Base-by-base conservation (phyloP, 1,140 invertebrate genomes). In the Magallana ariakensis region DNA sequence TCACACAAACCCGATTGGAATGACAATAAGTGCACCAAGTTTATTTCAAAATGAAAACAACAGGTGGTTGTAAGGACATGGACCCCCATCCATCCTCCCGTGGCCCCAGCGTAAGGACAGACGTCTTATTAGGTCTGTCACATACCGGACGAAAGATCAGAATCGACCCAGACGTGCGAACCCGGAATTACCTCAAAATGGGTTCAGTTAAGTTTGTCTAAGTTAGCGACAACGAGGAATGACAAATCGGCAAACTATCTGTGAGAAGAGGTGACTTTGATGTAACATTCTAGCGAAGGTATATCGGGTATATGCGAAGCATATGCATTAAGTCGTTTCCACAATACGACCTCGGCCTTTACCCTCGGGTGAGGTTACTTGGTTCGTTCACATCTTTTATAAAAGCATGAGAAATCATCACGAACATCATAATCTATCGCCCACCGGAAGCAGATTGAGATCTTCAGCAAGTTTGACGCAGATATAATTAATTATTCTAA, bases 391-490 rank as follows among this genome's bases (percentile, higher is more conserved):
- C 22, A 75, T 70, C 66, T 70, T 70, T 26, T 13, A 8, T 16
- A 75, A 75, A 75, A 22, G 66, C 66, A 75, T 75, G 66, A 75
- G 26, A 26, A 75, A 4, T 9, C 66, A 75, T 26, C 66, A 75
- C 66, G 66, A 75, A 75, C 66, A 75, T 75, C 22, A 75, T 75
- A 75, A 75, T 75, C 22, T 33, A 75, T 75, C 66, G 66, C 66
- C 22, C 66, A 75, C 66, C 66, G 66, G 66, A 75, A 75, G 33
- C 66, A 75, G 66, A 75, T 75, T 75, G 66, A 75, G 22, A 75
- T 75, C 66, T 75, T 75, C 66, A 26, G 66, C 66, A 75, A 75
- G 66, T 75, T 75, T 75, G 66, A 33, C 66, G 66, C 66, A 75
- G 22, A 75, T 75, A 75, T 75, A 26, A 75, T 75, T 75, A 75